Evolutionary conservation across 2,797 vertebrate genomes (phyloP), one percentile per base, ranked within the genome.

Genomic region (Neostethus bicornis): DNA sequence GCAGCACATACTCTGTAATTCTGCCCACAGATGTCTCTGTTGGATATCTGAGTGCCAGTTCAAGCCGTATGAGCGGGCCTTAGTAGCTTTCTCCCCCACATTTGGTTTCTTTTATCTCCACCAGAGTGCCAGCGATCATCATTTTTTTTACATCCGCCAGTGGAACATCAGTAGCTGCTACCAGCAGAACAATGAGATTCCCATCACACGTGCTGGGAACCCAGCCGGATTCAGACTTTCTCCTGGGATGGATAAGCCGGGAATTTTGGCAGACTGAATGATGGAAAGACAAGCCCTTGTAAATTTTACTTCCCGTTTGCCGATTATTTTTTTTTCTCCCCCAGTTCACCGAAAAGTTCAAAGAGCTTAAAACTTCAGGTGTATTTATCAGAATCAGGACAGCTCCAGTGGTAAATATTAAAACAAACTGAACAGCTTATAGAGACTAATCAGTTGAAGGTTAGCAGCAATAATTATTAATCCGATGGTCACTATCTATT

Each of bases 91-190:
- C 34, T 5, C 23, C 52, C 39, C 47, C 1, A 2, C 12, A 47
- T 61, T 35, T 49, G 26, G 9, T n/a, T 10, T 8, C 11, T 26
- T 21, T 17, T 44, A 52, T 26, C 6, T 8, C 28, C 25, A 35
- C n/a, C 54, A 44, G 34, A 77, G 60, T 63, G 64, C 63, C 61
- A 48, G 59, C 43, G 51, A 75, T 60, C 41, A 52, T 75, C 78
- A 79, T 84, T 67, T 68, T 68, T 54, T 34, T 31, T 31, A 55
- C 77, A 81, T 72, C 69, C 79, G 76, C 70, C 21, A 19, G 73
- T 69, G 80, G 66, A 74, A 77, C 61, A 57, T 68, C 79, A 77
- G 81, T 75, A 78, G 85, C 79, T 75, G 57, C 63, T 26, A 4
- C 42, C 38, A 58, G 58, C 34, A 74, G 66, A 79, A 75, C 66